These are phyloP conservation scores for Drosophila cracens DNA, from an alignment of 2,888 invertebrate species.

Conservation along the genomic window DNA sequence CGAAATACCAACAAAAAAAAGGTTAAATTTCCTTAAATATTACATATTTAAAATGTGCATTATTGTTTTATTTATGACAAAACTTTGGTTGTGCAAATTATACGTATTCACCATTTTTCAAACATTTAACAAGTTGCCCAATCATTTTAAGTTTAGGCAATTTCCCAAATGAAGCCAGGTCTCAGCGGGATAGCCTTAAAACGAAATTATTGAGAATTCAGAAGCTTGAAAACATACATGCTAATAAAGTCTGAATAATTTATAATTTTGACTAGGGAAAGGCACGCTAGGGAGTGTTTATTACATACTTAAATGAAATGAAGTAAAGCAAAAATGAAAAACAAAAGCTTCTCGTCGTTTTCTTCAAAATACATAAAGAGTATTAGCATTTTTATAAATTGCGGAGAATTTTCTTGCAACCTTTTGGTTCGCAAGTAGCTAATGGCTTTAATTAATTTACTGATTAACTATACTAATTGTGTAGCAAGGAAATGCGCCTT, in stretches of 20 bases:
- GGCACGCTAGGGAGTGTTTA: constrained; percentile 5
- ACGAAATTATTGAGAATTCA: constrained; percentile 14
- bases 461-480: background rate
- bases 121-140: constrained; percentile 51
- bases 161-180: background rate
- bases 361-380: background rate
- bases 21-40: background rate
- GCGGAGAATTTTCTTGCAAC: background rate
- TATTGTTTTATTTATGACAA: background rate
- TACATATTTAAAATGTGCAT: background rate
- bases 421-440: background rate
- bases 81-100: background rate
- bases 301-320: background rate
- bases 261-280: constrained; percentile 42
- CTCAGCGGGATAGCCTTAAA: constrained; percentile 7
- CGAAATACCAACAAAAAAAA: constrained; percentile 2
- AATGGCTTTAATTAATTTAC: constrained; percentile 2
- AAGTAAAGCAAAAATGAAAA: constrained; percentile 6
- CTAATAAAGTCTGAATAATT: constrained; percentile 56
- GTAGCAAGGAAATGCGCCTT: background rate
- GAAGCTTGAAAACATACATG: constrained; percentile 32
- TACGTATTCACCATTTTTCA: constrained; percentile 23
- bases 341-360: background rate
- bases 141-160: constrained; percentile 39
- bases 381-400: background rate